Evolutionary conservation across 2,797 vertebrate genomes (phyloP).

Genomic region (Oophaga sylvatica): DNA sequence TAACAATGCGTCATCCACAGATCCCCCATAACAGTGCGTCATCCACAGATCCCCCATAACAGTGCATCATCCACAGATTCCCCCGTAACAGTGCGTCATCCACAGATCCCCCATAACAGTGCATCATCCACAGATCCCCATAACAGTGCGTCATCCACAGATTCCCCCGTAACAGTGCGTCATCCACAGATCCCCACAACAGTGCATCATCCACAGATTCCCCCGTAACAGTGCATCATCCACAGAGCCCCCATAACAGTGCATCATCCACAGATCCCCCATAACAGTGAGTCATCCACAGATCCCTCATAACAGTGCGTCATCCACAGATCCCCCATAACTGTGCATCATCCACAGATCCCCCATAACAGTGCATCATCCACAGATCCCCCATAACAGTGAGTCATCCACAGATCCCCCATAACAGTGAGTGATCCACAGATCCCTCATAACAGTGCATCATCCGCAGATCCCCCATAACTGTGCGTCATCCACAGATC

Average conservation of each 20-base stretch:
- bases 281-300: background rate
- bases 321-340: constrained; percentile 1
- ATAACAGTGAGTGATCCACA: background rate
- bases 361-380: background rate
- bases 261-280: background rate
- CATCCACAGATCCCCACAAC: background rate
- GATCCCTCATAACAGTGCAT: too few species aligned
- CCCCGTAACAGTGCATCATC: background rate
- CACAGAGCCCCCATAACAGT: background rate
- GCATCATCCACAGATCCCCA: too few species aligned
- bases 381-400: background rate
- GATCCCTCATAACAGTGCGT: background rate
- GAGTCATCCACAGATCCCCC: background rate
- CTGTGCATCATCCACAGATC: background rate
- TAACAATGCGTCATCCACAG: too few species aligned
- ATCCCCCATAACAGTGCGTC: too few species aligned
- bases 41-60: too few species aligned
- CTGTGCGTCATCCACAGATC: too few species aligned
- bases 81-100: too few species aligned
- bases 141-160: too few species aligned
- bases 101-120: too few species aligned
- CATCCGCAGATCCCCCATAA: too few species aligned
- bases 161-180: too few species aligned
- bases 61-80: too few species aligned
- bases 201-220: background rate